Conservation (phyloP, 1,140 invertebrate species). For the Nomia melanderi region DNA sequence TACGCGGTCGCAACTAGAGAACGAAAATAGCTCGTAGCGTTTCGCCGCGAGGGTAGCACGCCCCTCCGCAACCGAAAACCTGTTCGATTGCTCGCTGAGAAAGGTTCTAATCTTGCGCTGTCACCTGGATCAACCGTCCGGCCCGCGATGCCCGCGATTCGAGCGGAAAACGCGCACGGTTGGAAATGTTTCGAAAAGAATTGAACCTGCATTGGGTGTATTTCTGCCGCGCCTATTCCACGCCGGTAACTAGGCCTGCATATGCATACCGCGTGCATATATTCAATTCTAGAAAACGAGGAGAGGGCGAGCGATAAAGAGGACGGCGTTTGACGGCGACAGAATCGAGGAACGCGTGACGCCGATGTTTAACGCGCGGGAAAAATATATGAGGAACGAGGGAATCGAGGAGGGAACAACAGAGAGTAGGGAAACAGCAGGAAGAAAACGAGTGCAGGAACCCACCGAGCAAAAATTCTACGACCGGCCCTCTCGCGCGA, state of each 20-base stretch:
- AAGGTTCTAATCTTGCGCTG: neutral
- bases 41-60: neutral
- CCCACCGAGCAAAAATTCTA: slow-evolving; percentile 35
- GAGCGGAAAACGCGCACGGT: slow-evolving; percentile 12
- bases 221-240: slow-evolving; percentile 20
- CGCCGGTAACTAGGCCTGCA: slow-evolving; percentile 42
- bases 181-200: slow-evolving; percentile 46
- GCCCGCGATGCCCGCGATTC: slow-evolving; percentile 6
- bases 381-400: neutral
- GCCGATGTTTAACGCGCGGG: neutral
- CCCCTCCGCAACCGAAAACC: neutral
- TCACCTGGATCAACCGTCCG: neutral
- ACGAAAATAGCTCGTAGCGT: slow-evolving; percentile 30
- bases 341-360: slow-evolving; percentile 24
- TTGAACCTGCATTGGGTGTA: slow-evolving; percentile 35
- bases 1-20: neutral
- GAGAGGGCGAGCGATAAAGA: slow-evolving; percentile 41
- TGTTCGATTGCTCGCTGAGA: slow-evolving; percentile 5
- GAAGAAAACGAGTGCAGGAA: no score
- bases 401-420: no score
- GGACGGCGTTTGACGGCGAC: slow-evolving; percentile 25
- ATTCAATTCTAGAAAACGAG: slow-evolving; percentile 52
- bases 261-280: slow-evolving; percentile 48
- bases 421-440: no score
- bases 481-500: slow-evolving; percentile 1